Evolutionary conservation across 2,797 vertebrate genomes (phyloP), one percentile per base, ranked within the genome.

Genomic region (Lophotriccus pileatus): DNA sequence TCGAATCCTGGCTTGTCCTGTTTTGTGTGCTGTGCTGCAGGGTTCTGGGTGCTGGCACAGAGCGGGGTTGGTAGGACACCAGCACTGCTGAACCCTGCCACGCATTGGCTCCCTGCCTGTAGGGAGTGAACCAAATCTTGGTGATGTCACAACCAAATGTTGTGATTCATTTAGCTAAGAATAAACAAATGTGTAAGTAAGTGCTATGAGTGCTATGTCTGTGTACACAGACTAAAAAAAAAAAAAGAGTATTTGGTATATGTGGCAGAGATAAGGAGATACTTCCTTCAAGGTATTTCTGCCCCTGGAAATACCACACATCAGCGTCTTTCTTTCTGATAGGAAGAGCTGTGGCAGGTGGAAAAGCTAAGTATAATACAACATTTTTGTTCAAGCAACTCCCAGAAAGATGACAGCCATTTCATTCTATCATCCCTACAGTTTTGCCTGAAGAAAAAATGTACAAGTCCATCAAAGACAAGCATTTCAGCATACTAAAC

Each of bases 11-110:
- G 5, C 25, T 39, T 59, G 14, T 25, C 25, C 49, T 14, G 8
- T 41, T 84, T 58, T 47, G 23, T 39, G 27, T 63, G n/a, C 12
- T 47, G 18, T 55, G 32, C 69, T 87, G 27, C 37, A 36, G 30
- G 19, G 44, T 27, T 68, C 49, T 59, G 44, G 50, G 27, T 14
- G 25, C 5, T 0, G 0, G 5, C 1, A 0, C 20, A 2, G 8
- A 49, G 30, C 0, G 0, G 14, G 19, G 6, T 21, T 49, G 25
- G 30, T 16, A 36, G 68, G 21, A 41, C 36, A 37, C 49, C 53
- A 79, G n/a, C 44, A 4, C 34, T 44, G 28, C 62, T 41, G 52
- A 21, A 64, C 19, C 22, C 43, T 89, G 34, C 17, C 21, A 20
- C 3, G 34, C 6, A 1, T 12, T 1, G 9, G 13, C 13, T 6